A percentile compares a stretch with the other conserved stretches of the same genome.
Conservation (phyloP, 2,113 vertebrate genomes). For the Megaleporinus macrocephalus region DNA sequence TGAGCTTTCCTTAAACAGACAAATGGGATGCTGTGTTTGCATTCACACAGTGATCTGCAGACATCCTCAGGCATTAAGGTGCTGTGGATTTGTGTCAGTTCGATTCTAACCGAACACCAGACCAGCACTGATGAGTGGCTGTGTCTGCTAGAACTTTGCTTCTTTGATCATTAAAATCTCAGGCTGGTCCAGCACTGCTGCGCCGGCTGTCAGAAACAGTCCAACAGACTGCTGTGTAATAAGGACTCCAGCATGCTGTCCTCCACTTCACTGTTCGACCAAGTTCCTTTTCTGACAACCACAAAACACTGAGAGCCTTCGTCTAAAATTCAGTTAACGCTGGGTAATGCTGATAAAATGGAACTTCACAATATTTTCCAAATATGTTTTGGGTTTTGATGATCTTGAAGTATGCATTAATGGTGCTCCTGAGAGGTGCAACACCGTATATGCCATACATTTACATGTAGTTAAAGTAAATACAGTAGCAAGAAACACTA, state of each 20-base stretch:
- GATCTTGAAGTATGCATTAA: no score
- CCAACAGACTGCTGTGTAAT: constrained; percentile 2
- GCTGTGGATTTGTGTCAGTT: neutral
- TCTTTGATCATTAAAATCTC: neutral
- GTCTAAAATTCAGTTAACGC: no score
- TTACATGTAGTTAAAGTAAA: no score
- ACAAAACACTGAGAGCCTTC: no score
- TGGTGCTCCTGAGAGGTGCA: no score
- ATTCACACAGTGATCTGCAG: neutral
- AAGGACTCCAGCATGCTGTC: neutral
- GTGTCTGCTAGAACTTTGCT: neutral
- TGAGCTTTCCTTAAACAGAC: neutral
- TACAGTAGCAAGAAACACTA: no score
- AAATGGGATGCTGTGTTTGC: neutral
- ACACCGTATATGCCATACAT: no score
- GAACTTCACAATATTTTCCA: no score
- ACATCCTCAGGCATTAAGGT: neutral
- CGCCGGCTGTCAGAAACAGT: constrained; percentile 25
- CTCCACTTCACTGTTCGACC: neutral
- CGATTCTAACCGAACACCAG: neutral
- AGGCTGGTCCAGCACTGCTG: neutral
- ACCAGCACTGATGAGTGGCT: neutral
- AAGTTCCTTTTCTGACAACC: neutral
- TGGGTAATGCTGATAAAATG: no score
- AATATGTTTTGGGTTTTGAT: no score